These are phyloP conservation scores for Aphaenogaster rudis DNA, from an alignment of 1,140 invertebrate genomes.

Conservation along the genomic window DNA sequence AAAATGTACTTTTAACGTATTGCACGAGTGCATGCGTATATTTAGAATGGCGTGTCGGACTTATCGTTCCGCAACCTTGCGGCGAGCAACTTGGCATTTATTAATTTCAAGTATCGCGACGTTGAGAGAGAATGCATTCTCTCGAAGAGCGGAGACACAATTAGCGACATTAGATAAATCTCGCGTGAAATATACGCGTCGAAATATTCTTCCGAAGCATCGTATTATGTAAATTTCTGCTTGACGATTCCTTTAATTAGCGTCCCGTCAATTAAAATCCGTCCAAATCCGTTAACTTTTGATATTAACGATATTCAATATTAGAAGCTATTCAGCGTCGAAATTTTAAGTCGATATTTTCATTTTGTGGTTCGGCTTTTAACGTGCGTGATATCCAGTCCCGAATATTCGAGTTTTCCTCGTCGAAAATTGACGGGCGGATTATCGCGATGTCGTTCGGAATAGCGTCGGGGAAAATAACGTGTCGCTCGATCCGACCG, in stretches of 20 bases:
- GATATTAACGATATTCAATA: not conserved
- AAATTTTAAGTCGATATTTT: not conserved
- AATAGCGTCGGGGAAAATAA: constrained; percentile 43
- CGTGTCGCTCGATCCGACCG: not conserved
- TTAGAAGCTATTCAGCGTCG: not conserved
- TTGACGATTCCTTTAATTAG: not conserved
- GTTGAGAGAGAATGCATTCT: not conserved
- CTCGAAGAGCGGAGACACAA: not conserved
- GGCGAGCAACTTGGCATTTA: constrained; percentile 33
- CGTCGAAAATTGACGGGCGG: not conserved
- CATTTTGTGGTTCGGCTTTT: not conserved
- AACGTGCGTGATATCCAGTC: not conserved
- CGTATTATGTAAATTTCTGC: not conserved
- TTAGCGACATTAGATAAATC: constrained; percentile 14
- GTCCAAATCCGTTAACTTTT: not conserved
- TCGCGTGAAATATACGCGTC: not conserved
- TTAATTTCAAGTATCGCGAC: constrained; percentile 43
- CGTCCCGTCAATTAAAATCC: not conserved
- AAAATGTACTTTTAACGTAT: constrained; percentile 34
- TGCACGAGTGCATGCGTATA: not conserved
- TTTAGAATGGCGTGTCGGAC: constrained; percentile 30
- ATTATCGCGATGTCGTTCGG: constrained; percentile 12
- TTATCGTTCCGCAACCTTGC: constrained; percentile 50
- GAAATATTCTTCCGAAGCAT: not conserved
- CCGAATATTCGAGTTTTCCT: not conserved